A percentile compares a stretch with the other conserved stretches of the same genome.
Evolutionary conservation across 2,888 invertebrate species (phyloP).

Genomic region (Scaptomyza flava): DNA sequence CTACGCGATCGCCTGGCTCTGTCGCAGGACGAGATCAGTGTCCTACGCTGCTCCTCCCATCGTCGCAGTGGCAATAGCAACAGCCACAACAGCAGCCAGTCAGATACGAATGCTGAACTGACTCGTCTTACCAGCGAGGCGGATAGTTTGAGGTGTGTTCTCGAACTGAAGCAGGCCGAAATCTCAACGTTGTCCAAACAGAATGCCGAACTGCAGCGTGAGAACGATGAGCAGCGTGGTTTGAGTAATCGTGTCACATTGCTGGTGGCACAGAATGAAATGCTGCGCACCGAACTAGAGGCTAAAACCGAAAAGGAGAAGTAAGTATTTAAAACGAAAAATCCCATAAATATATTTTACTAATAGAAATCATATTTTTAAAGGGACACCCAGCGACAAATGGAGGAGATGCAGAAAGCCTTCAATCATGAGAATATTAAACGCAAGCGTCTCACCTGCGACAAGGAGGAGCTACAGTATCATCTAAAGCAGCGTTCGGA

Average conservation of each 20-base stretch:
- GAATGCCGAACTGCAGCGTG: slow-evolving; percentile 88
- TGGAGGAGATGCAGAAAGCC: slow-evolving; percentile 89
- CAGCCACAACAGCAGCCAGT: neutral
- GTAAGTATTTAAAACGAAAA: slow-evolving; percentile 83
- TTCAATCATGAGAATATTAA: slow-evolving; percentile 91
- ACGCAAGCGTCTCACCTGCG: slow-evolving; percentile 90
- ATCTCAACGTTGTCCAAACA: slow-evolving; percentile 90
- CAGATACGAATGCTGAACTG: slow-evolving; percentile 59
- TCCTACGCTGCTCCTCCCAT: slow-evolving; percentile 68
- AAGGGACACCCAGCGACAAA: slow-evolving; percentile 89
- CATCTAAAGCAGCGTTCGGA: slow-evolving; percentile 93
- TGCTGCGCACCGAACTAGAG: slow-evolving; percentile 89
- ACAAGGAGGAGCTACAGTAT: slow-evolving; percentile 95
- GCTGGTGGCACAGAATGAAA: slow-evolving; percentile 93
- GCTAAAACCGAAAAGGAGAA: slow-evolving; percentile 87
- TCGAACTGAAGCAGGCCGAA: slow-evolving; percentile 95
- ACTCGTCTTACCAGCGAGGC: slow-evolving; percentile 89
- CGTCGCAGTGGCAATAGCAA: slow-evolving; percentile 56
- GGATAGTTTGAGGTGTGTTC: slow-evolving; percentile 93
- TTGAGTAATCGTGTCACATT: slow-evolving; percentile 90
- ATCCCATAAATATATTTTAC: neutral
- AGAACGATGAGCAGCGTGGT: slow-evolving; percentile 90
- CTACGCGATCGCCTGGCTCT: slow-evolving; percentile 82
- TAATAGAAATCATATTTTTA: neutral
- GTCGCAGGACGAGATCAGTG: slow-evolving; percentile 82